Percentiles rank a stretch among this genome's conserved stretches.
Conservation (phyloP, 2,113 vertebrate genomes). For the Chaetura pelagica region DNA sequence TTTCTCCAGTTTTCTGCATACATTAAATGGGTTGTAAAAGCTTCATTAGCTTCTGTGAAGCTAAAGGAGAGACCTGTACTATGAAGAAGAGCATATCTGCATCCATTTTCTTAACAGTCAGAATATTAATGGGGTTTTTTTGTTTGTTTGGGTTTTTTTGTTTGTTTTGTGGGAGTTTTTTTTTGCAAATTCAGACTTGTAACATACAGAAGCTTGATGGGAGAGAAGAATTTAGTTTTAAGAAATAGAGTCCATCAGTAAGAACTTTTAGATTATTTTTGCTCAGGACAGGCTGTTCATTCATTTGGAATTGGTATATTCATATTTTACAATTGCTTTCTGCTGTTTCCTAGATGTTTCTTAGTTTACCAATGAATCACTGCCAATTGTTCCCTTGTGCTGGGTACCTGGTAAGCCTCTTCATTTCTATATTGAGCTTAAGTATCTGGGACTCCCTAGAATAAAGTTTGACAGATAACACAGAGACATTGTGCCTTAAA, state of each 20-base stretch:
- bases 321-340: background rate
- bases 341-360: background rate
- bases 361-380: background rate
- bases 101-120: background rate
- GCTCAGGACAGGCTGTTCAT: background rate
- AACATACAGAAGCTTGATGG: background rate
- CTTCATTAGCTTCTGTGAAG: background rate
- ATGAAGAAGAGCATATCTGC: background rate
- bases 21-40: background rate
- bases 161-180: background rate
- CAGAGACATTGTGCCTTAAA: background rate
- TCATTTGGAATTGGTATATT: background rate
- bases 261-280: background rate
- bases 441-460: fast-evolving
- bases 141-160: too few relatives aligned
- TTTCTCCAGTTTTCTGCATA: background rate
- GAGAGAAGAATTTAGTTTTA: background rate
- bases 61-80: background rate
- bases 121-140: background rate
- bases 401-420: background rate
- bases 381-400: background rate
- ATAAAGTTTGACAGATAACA: background rate
- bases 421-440: background rate
- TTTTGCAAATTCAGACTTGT: background rate
- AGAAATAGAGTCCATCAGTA: background rate